Conservation (phyloP, 2,113 vertebrate species). For the Coturnix japonica region DNA sequence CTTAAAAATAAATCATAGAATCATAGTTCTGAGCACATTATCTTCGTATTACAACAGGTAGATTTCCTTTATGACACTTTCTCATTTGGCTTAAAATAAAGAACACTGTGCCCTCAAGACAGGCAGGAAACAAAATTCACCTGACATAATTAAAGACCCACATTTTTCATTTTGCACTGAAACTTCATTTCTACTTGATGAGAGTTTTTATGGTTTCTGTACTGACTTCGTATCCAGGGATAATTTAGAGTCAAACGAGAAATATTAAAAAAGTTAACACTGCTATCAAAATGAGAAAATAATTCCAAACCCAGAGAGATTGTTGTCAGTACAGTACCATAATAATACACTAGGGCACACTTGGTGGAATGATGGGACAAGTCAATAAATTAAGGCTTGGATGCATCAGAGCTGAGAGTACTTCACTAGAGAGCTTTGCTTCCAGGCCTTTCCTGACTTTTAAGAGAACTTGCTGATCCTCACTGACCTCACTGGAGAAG, state of each 20-base stretch:
- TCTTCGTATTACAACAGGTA: background rate
- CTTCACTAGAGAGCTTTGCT: background rate
- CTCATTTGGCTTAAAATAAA: background rate
- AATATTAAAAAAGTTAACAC: background rate
- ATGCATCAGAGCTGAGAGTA: background rate
- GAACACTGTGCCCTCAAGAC: background rate
- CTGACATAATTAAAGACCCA: background rate
- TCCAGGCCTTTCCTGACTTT: background rate
- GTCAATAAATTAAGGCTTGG: background rate
- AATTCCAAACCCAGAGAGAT: background rate
- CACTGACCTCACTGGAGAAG: background rate
- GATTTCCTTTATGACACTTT: background rate
- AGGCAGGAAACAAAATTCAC: background rate
- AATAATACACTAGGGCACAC: fast-evolving
- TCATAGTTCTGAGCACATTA: background rate
- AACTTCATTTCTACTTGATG: background rate
- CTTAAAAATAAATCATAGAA: background rate
- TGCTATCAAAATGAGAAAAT: background rate
- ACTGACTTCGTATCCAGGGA: background rate
- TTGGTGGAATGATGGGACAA: background rate
- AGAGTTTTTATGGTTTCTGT: background rate
- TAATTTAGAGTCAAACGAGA: background rate
- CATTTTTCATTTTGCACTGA: background rate
- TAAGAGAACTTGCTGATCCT: background rate
- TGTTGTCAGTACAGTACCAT: background rate